Evolutionary conservation across 2,113 vertebrate genomes (phyloP).

Genomic region (Saiga tatarica): DNA sequence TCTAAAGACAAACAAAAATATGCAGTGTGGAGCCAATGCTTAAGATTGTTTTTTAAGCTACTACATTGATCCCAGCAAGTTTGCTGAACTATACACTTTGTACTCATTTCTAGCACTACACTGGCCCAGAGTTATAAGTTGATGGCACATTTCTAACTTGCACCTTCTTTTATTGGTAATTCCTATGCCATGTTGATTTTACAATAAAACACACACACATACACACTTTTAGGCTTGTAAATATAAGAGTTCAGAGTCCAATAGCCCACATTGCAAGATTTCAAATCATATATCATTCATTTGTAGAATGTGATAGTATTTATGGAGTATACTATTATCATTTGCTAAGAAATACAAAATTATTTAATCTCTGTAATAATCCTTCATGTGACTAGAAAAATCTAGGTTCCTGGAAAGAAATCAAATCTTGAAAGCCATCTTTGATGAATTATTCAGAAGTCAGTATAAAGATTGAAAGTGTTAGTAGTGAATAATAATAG

Average conservation of each 20-base stretch:
- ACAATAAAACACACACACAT: neutral
- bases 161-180: neutral
- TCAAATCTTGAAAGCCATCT: neutral
- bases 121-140: neutral
- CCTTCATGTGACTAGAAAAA: neutral
- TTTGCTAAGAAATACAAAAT: neutral
- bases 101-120: slow-evolving; percentile 41
- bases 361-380: neutral
- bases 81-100: slow-evolving; percentile 39
- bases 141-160: neutral
- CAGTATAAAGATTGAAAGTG: neutral
- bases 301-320: neutral
- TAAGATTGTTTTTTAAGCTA: slow-evolving; percentile 53
- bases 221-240: neutral
- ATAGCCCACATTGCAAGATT: neutral
- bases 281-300: slow-evolving; percentile 39
- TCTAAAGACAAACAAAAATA: neutral
- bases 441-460: slow-evolving; percentile 26
- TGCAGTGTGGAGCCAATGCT: slow-evolving; percentile 14
- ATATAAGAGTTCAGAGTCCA: neutral
- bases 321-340: slow-evolving; percentile 18
- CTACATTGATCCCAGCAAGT: neutral
- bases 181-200: neutral
- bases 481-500: neutral
- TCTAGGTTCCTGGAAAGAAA: neutral